Evolutionary conservation across 2,797 vertebrate species (phyloP), one percentile per base, ranked within the genome.

Genomic region (Podarcis siculus): DNA sequence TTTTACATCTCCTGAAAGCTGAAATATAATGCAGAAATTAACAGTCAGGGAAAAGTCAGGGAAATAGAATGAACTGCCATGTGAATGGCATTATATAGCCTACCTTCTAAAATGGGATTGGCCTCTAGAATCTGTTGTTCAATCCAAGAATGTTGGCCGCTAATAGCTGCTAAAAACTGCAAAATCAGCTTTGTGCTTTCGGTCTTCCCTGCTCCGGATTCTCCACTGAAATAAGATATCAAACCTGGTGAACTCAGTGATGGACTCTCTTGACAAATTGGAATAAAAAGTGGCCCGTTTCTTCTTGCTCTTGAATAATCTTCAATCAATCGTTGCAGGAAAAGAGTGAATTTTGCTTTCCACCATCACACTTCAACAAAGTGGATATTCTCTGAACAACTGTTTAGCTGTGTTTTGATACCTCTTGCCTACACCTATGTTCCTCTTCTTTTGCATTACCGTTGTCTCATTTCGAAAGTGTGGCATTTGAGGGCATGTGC

Each of bases 51-150:
- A 7, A 32, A 42, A 35, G n/a, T 64, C 8, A 35, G 72, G 83
- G n/a, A 61, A 55, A 55, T 4, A 55, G 49, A 55, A 55, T 55
- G 49, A 55, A 55, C 49, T 55, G 49, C 49, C 13, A 15, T 55
- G 49, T 55, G 49, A 55, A 55, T 15, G 17, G 17, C 61, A 64
- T 82, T 42, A 30, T 85, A 35, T 75, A 94, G n/a, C 89, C 37
- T 94, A 99, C 99, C 99, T 97, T 99, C 99, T 90, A 99, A 95
- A 77, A 99, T 99, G 58, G 99, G 99, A 92, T 98, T 99, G 37
- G 99, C 98, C 92, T 99, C 99, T 27, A 99, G 97, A 88, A 99
- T 96, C 95, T 99, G 99, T 94, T 99, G 99, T 92, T 99, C 98
- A 49, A 99, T 98, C 98, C 98, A 99, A 3, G 98, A 98, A 93